Base-by-base conservation (phyloP, 2,797 vertebrate genomes). In the Mareca strepera region DNA sequence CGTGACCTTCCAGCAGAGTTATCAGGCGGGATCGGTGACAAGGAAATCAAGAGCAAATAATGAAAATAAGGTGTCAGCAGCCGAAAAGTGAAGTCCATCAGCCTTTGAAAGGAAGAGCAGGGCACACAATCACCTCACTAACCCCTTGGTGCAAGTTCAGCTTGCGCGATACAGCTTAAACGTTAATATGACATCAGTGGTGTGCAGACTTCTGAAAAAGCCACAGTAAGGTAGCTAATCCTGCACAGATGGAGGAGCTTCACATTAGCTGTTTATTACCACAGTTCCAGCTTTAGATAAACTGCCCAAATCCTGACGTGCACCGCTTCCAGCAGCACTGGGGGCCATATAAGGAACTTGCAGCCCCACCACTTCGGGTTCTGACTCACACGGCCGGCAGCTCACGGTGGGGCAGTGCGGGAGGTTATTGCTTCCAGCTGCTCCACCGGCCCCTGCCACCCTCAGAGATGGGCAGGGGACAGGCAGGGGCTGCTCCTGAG, bases 351-450 rank as follows among this genome's bases (percentile, higher is more conserved):
- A 46, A 81, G 82, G 85, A 58, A 33, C 91, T 86, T 8, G 0
- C 74, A 64, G 74, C 56, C 79, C 50, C 82, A 72, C 69, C 78
- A 35, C 8, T 53, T 44, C 0, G 22, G 59, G 58, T 53, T 75
- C 73, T 93, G 94, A 77, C 78, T 95, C 86, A 80, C 5, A 48
- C 80, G 25, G 78, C 79, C 50, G 0, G 78, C 86, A 68, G 22
- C 13, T 41, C 64, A 9, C 1, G 2, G 89, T 43, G 85, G 82
- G 86, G 75, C 78, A 74, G 63, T 13, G 72, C 0, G 3, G 67
- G 89, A 86, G 82, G 86, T 90, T 69, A 73, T 60, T 84, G 92
- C 70, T 92, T 84, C 89, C 94, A 93, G 94, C 75, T 92, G 77
- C n/a, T 73, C 89, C 78, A 29, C n/a, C 55, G 28, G 63, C 68